Percentiles rank a stretch among this genome's conserved stretches.
Evolutionary conservation across 2,797 vertebrate species (phyloP).

Genomic region (Amniataba percoides): DNA sequence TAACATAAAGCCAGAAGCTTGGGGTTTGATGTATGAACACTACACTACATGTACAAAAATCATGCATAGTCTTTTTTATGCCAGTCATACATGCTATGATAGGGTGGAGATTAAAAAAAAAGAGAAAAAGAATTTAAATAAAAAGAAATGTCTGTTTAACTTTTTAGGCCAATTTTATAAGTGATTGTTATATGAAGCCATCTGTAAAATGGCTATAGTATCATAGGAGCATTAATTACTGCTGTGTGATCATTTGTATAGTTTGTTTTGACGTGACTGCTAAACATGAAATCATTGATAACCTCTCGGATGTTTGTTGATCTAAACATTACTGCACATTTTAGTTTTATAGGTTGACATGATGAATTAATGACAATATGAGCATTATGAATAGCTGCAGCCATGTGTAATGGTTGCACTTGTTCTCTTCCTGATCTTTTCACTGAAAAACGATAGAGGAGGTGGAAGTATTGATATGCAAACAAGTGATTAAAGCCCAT

Average conservation of each 20-base stretch:
- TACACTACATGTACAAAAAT: no score
- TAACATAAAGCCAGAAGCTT: background rate
- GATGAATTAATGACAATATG: constrained; percentile 25
- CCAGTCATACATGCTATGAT: no score
- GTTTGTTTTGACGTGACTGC: background rate
- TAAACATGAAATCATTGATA: background rate
- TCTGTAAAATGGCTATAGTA: no score
- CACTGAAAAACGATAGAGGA: background rate
- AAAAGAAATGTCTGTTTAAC: no score
- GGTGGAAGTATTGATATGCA: constrained; percentile 1
- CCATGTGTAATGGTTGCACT: background rate
- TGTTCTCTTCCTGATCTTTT: background rate
- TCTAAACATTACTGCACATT: constrained; percentile 1
- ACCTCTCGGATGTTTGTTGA: constrained; percentile 3
- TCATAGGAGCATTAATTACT: background rate
- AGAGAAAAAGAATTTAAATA: no score
- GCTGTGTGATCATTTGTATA: background rate
- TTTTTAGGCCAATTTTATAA: no score
- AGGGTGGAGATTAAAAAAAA: background rate
- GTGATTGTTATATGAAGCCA: no score
- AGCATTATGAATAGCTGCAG: background rate
- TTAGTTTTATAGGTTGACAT: background rate
- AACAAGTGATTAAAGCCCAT: background rate
- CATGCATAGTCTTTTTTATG: no score
- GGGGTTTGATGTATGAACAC: no score